Percentiles rank a stretch among this genome's conserved stretches.
These are phyloP conservation scores for Eremophila alpestris DNA, from an alignment of 2,797 vertebrate species.

Conservation along the genomic window DNA sequence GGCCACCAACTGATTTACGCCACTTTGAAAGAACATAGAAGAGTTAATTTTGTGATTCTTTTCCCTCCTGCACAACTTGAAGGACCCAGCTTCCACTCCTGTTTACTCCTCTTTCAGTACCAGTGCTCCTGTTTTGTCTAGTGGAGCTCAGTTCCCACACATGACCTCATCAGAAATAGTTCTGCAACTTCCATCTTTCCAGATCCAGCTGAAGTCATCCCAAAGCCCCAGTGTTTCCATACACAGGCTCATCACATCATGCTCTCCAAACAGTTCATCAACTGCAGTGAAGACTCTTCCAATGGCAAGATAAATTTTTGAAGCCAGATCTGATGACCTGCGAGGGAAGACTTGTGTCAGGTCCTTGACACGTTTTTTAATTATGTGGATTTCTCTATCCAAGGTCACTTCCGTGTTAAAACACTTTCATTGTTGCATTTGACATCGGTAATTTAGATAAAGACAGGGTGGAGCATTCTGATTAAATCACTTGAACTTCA, in stretches of 20 bases:
- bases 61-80: fast-evolving
- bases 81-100: background rate
- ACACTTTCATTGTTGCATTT: background rate
- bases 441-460: background rate
- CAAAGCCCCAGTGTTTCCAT: background rate
- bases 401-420: background rate
- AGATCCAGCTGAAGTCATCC: background rate
- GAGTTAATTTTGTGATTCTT: background rate
- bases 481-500: background rate
- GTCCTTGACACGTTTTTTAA: background rate
- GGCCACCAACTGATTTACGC: background rate
- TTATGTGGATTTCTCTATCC: background rate
- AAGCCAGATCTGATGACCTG: background rate
- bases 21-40: fast-evolving
- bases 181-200: background rate
- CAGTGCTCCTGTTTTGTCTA: background rate
- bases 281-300: background rate
- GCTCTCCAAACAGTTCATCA: background rate
- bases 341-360: fast-evolving
- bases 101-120: background rate
- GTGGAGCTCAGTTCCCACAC: background rate
- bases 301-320: background rate
- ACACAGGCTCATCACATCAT: background rate
- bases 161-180: background rate
- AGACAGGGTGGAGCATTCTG: background rate